Base-by-base conservation (phyloP, 2,888 invertebrate genomes). In the Terebella lapidaria region DNA sequence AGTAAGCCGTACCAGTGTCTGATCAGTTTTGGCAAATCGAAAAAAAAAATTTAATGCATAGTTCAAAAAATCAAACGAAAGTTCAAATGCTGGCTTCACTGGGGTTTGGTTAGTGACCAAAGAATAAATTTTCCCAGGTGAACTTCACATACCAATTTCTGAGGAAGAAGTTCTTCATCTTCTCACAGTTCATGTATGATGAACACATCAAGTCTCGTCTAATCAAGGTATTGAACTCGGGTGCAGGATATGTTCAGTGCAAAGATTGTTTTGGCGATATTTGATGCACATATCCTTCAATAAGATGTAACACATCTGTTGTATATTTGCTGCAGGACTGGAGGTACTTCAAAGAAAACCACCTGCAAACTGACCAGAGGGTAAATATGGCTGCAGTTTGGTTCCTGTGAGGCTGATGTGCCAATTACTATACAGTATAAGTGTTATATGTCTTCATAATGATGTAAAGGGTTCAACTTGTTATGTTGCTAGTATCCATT, bases 101-200 rank as follows among this genome's bases (percentile, higher is more conserved):
- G n/a, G n/a, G n/a, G n/a, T n/a, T n/a, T n/a, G n/a, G n/a, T n/a
- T n/a, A n/a, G n/a, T n/a, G n/a, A n/a, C n/a, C n/a, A n/a, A n/a
- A n/a, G n/a, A n/a, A n/a, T n/a, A n/a, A n/a, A 25, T 53, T 25
- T 15, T 58, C 54, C 56, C 3, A 60, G 80, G 79, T 83, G 22
- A 83, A 84, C 69, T 80, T 80, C 67, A 82, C 82, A 0, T 84
- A 83, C 81, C 95, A 95, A 81, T 96, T 94, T 81, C 83, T 97
- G 67, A 87, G 92, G 68, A 89, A 92, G 70, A 94, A 96, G 80
- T 90, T 99, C 73, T 90, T 89, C 71, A 89, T 89, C 0, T 93
- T 99, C 78, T 96, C 96, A 0, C 95, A 96, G 80, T 97, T 97
- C 78, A 87, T 99, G 81, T 96, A 90, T 76, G 96, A 97, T 77